Conservation (phyloP, 2,888 invertebrate species). For the Priocnemis perturbator region DNA sequence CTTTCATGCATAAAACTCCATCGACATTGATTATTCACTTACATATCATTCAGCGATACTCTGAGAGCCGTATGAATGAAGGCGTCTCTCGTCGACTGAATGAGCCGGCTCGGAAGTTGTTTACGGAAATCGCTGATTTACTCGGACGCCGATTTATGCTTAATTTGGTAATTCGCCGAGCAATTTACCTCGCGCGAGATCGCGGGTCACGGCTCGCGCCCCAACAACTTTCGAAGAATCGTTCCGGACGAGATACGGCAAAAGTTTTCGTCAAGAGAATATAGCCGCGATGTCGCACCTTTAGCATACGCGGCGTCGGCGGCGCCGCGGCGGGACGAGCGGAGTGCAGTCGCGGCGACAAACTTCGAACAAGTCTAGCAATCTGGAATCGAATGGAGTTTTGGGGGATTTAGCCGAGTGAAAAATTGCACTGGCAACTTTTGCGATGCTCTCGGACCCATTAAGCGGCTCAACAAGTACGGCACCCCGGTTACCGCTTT, state of each 20-base stretch:
- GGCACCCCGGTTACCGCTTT: slow-evolving; percentile 50
- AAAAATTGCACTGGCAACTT: slow-evolving; percentile 71
- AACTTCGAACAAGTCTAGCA: slow-evolving; percentile 71
- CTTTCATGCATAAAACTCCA: no score
- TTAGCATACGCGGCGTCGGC: slow-evolving; percentile 28
- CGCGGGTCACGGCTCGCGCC: no score
- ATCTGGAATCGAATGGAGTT: slow-evolving; percentile 71
- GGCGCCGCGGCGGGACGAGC: not conserved
- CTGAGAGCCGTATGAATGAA: no score
- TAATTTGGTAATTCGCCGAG: no score
- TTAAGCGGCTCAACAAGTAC: slow-evolving; percentile 72
- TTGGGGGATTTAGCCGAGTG: slow-evolving; percentile 68
- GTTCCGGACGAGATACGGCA: slow-evolving; percentile 24
- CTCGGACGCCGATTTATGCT: no score
- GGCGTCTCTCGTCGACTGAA: no score
- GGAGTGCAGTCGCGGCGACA: slow-evolving; percentile 44
- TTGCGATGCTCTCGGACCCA: slow-evolving; percentile 64
- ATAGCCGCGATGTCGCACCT: slow-evolving; percentile 26
- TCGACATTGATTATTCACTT: no score
- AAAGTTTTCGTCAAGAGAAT: slow-evolving; percentile 34
- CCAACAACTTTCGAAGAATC: slow-evolving; percentile 32
- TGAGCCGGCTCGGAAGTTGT: no score
- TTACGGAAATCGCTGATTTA: no score
- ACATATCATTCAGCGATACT: no score
- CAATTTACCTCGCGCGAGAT: no score